Evolutionary conservation across 2,113 vertebrate genomes (phyloP), one percentile per base, ranked within the genome.

Genomic region (Hypocryptadius cinnamomeus): DNA sequence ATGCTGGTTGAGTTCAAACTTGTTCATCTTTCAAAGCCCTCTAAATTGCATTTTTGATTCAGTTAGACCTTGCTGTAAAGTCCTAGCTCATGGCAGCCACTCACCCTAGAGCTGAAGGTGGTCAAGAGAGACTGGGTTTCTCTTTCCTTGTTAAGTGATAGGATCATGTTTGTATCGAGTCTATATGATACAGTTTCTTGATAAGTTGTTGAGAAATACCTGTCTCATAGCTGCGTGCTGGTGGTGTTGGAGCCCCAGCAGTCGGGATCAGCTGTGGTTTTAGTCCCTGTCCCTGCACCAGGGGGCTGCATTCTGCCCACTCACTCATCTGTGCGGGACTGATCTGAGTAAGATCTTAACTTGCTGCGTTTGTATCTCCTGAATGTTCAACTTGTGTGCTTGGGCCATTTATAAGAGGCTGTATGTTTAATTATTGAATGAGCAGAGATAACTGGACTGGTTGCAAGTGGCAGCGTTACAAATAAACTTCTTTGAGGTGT

Each of bases 371-470:
- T 87, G 64, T 59, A 4, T 37, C 71, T 85, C 40, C 42, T 19
- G n/a, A 51, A 59, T 17, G 8, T 68, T 78, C 79, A 60, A 3
- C 39, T 56, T 40, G 30, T 53, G 63, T 77, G 44, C 59, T 28
- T 15, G 15, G 50, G 68, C 56, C 42, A 3, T 80, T 91, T 80
- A 17, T 45, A 40, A 47, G 47, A 78, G 74, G 31, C 60, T 82
- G 3, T 68, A 31, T 73, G 80, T 93, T 94, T 74, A 71, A 64
- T 50, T 95, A 82, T 78, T 87, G 85, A 74, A 74, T 80, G 79
- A 94, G 72, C 82, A 85, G 68, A 88, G 72, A 57, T 94, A 90
- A 92, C 53, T 85, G 76, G 51, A 20, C 68, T 71, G 60, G 48
- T 85, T 90, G 64, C 64, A 85, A 90, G 64, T 85, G 87, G 71